Evolutionary conservation across 2,888 invertebrate genomes (phyloP), one percentile per base, ranked within the genome.

Genomic region (Apoderus coryli): DNA sequence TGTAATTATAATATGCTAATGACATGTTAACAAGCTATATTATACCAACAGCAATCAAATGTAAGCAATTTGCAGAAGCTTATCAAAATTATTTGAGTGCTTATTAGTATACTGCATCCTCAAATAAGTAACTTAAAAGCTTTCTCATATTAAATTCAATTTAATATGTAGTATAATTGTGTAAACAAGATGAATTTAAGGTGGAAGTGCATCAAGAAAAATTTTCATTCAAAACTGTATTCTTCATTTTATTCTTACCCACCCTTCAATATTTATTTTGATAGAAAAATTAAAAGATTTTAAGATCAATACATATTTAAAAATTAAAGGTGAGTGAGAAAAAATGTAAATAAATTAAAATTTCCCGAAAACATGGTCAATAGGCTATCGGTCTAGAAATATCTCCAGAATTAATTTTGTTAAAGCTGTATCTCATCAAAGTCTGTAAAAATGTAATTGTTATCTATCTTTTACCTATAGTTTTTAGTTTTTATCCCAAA

Each of bases 311-410:
- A n/a, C 19, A 19, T 19, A 19, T 19, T 19, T 19, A 19, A 19
- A 19, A 19, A 19, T 19, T 7, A 19, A 19, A 19, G 19, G n/a
- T n/a, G n/a, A 19, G 19, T n/a, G n/a, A n/a, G 19, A 7, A 19
- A 19, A n/a, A 19, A n/a, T n/a, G n/a, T n/a, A n/a, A 19, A 19
- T 19, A n/a, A 19, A 19, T 19, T 19, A n/a, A 19, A 19, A 19
- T 19, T 19, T 19, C 6, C n/a, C n/a, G 19, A 19, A 19, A 19
- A 19, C 19, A 19, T 19, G 19, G 19, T 19, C n/a, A 19, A n/a
- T 19, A 19, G 6, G 19, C 19, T 19, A n/a, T 19, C n/a, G 19
- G 19, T n/a, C 19, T 19, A n/a, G 19, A 19, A 19, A 19, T 19
- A 6, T 19, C n/a, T 19, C 19, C n/a, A 19, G 19, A 19, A 19